Conservation (phyloP, 2,113 vertebrate genomes). For the Neotragus moschatus region DNA sequence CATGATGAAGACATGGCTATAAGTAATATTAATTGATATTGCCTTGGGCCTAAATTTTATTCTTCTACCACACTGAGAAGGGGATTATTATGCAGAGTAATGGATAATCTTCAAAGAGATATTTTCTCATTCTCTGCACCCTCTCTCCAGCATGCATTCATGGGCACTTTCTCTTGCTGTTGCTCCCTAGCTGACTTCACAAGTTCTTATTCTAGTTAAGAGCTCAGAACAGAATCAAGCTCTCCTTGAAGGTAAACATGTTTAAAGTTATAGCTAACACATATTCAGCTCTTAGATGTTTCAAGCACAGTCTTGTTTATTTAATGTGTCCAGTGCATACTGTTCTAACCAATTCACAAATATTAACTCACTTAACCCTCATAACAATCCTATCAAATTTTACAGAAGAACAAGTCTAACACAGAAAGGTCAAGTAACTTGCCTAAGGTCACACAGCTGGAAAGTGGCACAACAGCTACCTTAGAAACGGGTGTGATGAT, state of each 20-base stretch:
- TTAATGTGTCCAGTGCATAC: neutral
- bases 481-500: neutral
- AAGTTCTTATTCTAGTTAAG: neutral
- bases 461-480: neutral
- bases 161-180: neutral
- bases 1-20: neutral
- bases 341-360: neutral
- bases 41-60: slow-evolving; percentile 22
- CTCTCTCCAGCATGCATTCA: neutral
- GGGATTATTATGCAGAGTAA: neutral
- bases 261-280: neutral
- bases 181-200: neutral
- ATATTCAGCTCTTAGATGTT: neutral
- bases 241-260: neutral
- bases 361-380: neutral
- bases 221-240: neutral
- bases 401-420: neutral
- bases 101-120: slow-evolving; percentile 34
- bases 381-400: neutral
- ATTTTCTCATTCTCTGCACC: neutral
- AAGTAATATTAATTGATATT: slow-evolving; percentile 48
- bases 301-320: neutral
- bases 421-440: neutral
- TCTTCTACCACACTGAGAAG: neutral
- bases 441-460: neutral